Base-by-base conservation (phyloP, 1,140 invertebrate genomes). In the Drosophila tropicalis region DNA sequence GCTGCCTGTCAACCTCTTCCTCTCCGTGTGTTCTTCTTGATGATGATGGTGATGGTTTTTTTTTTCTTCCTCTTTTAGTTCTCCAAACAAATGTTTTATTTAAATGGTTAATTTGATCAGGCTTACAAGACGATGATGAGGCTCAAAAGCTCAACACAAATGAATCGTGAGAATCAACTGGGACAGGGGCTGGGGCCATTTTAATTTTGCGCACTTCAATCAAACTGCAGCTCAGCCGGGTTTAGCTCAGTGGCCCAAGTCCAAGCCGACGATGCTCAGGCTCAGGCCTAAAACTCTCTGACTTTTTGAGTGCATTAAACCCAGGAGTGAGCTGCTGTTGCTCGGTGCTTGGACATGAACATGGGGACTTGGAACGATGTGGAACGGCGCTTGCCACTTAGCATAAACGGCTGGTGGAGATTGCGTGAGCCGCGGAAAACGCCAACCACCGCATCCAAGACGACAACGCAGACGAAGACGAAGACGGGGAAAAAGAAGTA, bases 31-130 rank as follows among this genome's bases (percentile, higher is more conserved):
- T 12, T 19, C 10, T 25, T 39, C 13, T n/a, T 32, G 62, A 9
- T 51, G 29, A 39, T 22, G 19, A 17, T 36, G 25, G 29, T 67
- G 62, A 7, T 51, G 29, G 12, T 10, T 15, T 19, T 47, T 47
- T 17, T 19, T 17, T 47, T 47, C 10, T 19, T 44, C 15, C 3
- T 9, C 29, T 6, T 29, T 29, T 6, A 22, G 44, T 10, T 51
- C 10, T 87, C 83, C 83, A 86, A 86, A 86, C 83, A 86, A 86
- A 86, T 89, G 83, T 86, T 86, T 86, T 79, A 87, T 86, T 86
- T 86, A 86, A 86, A 86, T 86, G 76, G 83, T 86, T 86, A 83
- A 87, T 83, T 87, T 87, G 76, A 86, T 73, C 79, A 72, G 67
- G 79, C 79, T 83, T 86, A 86, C 83, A 86, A 76, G 71, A 55